Evolutionary conservation across 2,888 invertebrate species (phyloP).

Genomic region (Candidula unifasciata): DNA sequence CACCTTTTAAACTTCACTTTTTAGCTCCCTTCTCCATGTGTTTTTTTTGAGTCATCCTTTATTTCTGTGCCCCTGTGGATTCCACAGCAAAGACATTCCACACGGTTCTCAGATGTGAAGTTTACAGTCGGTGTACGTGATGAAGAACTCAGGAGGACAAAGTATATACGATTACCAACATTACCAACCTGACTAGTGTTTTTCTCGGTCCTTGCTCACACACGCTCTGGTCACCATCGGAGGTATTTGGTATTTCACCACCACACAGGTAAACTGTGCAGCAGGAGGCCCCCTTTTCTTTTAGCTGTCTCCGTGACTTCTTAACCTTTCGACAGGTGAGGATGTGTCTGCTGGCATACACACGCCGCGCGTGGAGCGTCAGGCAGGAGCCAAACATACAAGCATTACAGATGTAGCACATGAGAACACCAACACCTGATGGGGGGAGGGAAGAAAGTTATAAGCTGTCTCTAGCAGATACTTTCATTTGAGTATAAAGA

Average conservation of each 20-base stretch:
- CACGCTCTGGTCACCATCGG: conserved; percentile 59
- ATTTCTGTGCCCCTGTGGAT: too few relatives aligned
- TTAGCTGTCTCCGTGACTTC: conserved; percentile 57
- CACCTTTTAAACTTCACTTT: too few relatives aligned
- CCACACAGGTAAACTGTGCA: conserved; percentile 73
- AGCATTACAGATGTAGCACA: conserved; percentile 71
- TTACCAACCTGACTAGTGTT: conserved; percentile 52
- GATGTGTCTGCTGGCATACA: conserved; percentile 61
- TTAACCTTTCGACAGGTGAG: conserved; percentile 57
- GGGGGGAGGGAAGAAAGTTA: too few relatives aligned
- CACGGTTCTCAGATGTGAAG: too few relatives aligned
- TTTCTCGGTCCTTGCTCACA: conserved; percentile 63
- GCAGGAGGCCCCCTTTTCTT: conserved; percentile 49
- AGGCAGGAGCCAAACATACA: conserved; percentile 70
- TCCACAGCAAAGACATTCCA: too few relatives aligned
- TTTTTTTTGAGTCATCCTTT: too few relatives aligned
- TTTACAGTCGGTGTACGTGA: too few relatives aligned
- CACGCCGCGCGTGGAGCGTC: conserved; percentile 66
- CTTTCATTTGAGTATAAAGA: too few relatives aligned
- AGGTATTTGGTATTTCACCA: conserved; percentile 57
- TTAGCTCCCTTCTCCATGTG: too few relatives aligned
- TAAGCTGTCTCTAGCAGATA: too few relatives aligned
- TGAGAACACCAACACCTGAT: conserved; percentile 68
- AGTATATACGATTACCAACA: too few relatives aligned
- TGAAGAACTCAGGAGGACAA: too few relatives aligned